Conservation (phyloP, 2,797 vertebrate species). For the Graptemys geographica region DNA sequence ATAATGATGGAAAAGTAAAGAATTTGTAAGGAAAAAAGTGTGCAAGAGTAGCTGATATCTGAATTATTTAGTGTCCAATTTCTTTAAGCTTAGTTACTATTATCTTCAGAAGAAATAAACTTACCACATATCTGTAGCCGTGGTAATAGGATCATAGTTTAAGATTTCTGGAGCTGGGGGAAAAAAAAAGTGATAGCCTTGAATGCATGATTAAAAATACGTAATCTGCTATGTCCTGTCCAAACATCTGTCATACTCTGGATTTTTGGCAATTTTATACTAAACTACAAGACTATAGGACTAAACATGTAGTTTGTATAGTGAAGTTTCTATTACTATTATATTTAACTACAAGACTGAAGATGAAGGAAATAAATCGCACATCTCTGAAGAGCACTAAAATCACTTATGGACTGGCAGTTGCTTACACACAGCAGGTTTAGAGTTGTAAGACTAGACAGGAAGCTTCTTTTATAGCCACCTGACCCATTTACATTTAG, state of each 20-base stretch:
- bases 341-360: background rate
- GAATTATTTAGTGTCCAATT: background rate
- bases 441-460: background rate
- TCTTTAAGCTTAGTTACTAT: background rate
- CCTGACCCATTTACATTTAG: background rate
- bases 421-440: background rate
- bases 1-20: background rate
- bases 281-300: background rate
- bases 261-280: background rate
- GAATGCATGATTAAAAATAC: background rate
- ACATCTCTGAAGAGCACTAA: background rate
- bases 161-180: slow-evolving; percentile 94
- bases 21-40: background rate
- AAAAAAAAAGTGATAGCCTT: background rate
- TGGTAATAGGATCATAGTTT: slow-evolving; percentile 97
- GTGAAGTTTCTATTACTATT: background rate
- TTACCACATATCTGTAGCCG: slow-evolving; percentile 96
- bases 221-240: background rate
- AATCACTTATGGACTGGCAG: background rate
- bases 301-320: background rate
- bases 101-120: slow-evolving; percentile 60
- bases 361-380: background rate
- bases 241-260: background rate
- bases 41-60: background rate
- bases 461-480: background rate